Conservation (phyloP, 2,888 invertebrate species). For the Colletes collaris region DNA sequence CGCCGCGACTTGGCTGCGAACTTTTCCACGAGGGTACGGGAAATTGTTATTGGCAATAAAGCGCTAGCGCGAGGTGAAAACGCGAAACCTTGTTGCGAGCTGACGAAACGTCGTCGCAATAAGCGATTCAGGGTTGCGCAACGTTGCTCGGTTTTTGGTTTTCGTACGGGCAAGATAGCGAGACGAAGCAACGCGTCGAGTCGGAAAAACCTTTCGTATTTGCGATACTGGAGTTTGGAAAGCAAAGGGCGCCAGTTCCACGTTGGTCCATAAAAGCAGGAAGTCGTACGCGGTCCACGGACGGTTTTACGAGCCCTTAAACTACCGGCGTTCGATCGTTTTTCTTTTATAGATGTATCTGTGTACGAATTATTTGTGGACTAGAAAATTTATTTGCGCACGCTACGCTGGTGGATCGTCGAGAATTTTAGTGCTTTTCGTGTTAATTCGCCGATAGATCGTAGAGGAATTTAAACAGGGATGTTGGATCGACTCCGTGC, state of each 20-base stretch:
- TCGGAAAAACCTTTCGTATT: background rate
- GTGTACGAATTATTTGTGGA: constrained; percentile 1
- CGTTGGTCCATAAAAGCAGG: constrained; percentile 12
- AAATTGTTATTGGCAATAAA: background rate
- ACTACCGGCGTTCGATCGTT: constrained; percentile 5
- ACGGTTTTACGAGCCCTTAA: background rate
- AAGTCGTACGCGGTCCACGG: constrained; percentile 1
- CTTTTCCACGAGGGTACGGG: background rate
- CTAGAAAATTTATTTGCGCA: background rate
- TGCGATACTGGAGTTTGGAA: background rate
- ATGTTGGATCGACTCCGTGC: too few relatives aligned
- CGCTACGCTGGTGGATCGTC: background rate
- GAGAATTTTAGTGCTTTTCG: constrained; percentile 2
- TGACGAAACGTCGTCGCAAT: constrained; percentile 4
- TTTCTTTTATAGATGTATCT: background rate
- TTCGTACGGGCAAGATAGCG: background rate
- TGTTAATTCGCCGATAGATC: background rate
- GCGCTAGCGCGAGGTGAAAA: background rate
- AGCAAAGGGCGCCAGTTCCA: constrained; percentile 6
- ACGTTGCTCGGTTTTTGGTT: constrained; percentile 13
- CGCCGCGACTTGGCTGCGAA: background rate
- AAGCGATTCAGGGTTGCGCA: background rate
- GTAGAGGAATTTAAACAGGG: too few relatives aligned
- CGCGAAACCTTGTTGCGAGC: constrained; percentile 2
- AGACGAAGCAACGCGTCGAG: background rate